Evolutionary conservation across 2,113 vertebrate genomes (phyloP).

Genomic region (Anarhynchus alexandrinus): DNA sequence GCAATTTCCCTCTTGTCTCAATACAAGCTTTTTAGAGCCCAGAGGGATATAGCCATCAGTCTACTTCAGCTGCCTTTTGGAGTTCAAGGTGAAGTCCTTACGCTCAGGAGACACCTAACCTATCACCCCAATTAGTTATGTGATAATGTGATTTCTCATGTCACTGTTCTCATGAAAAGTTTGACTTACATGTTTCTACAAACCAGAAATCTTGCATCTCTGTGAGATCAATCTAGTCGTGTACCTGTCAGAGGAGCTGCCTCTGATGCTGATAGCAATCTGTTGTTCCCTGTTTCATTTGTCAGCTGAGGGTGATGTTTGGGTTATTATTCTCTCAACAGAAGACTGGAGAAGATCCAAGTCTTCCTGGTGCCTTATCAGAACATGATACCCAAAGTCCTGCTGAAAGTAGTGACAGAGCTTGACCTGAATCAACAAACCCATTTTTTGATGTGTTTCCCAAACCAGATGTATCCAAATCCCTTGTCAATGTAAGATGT

Average conservation of each 20-base stretch:
- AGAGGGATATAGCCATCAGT: not conserved
- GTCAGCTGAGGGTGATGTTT: not conserved
- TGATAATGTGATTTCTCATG: not conserved
- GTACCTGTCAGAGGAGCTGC: not conserved
- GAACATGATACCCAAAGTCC: not conserved
- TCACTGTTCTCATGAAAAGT: not conserved
- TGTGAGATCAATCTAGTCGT: not conserved
- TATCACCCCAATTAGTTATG: not conserved
- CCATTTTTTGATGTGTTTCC: not conserved
- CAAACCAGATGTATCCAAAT: not conserved
- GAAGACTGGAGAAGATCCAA: constrained; percentile 18
- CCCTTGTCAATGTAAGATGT: not conserved
- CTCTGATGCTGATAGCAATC: not conserved
- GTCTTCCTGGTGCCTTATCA: constrained; percentile 19
- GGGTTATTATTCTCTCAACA: constrained; percentile 8
- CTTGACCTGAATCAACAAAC: constrained; percentile 3
- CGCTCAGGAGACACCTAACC: not conserved
- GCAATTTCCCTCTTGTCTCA: not conserved
- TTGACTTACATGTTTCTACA: not conserved
- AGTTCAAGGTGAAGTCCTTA: not conserved
- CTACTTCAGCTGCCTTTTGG: not conserved
- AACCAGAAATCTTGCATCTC: not conserved
- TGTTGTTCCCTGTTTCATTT: not conserved
- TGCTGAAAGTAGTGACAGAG: not conserved
- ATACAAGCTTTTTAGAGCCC: not conserved